Evolutionary conservation across 1,140 invertebrate species (phyloP).

Genomic region (Lamellibrachia luymesi): DNA sequence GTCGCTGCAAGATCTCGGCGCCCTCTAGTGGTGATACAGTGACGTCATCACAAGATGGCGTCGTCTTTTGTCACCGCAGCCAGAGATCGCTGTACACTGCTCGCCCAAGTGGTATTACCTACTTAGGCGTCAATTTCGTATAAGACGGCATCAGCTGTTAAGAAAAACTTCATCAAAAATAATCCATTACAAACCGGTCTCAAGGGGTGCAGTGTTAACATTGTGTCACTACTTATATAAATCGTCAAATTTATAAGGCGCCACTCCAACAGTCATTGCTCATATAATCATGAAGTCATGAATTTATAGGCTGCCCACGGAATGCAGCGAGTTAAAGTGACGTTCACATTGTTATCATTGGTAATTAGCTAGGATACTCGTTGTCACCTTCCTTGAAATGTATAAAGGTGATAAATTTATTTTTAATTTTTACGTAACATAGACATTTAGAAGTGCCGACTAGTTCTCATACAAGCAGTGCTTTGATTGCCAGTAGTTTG

Average conservation of each 20-base stretch:
- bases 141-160: background rate
- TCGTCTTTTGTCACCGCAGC: background rate
- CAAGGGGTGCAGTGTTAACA: no score
- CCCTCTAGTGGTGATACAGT: background rate
- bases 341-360: no score
- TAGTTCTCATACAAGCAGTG: background rate
- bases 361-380: no score
- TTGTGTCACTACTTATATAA: no score
- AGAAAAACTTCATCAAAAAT: background rate
- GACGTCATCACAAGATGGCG: background rate
- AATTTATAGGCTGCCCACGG: no score
- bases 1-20: background rate
- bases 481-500: background rate
- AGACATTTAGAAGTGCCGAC: background rate
- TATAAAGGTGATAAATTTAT: background rate
- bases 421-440: background rate
- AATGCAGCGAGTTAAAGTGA: no score
- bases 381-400: no score
- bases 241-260: no score
- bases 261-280: no score
- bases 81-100: background rate
- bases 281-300: no score
- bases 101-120: background rate
- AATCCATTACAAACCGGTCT: background rate
- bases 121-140: background rate